phyloP scores from a whole-genome alignment of 1,140 invertebrate genomes.

The Archegozetes longisetosus region DNA sequence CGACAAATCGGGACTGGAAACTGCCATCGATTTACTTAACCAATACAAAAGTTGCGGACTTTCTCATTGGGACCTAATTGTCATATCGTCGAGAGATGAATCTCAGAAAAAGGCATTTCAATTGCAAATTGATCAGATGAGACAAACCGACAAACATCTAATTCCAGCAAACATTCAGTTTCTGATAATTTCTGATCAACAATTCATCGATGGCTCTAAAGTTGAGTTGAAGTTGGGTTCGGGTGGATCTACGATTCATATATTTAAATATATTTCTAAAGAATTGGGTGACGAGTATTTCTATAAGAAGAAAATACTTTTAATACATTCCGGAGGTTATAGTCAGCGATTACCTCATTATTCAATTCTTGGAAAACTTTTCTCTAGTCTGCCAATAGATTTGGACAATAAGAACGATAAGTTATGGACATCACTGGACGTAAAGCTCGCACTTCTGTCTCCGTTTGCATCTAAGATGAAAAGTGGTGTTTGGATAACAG shows the following conservation, averaged over 20 bases:
- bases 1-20: no score
- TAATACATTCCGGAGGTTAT: slow-evolving; percentile 35
- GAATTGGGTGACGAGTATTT: slow-evolving; percentile 29
- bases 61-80: slow-evolving; percentile 29
- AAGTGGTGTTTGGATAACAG: slow-evolving; percentile 33
- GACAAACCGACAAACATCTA: slow-evolving; percentile 25
- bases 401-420: neutral
- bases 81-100: slow-evolving; percentile 30
- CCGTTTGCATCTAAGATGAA: slow-evolving; percentile 30
- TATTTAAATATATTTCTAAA: slow-evolving; percentile 23
- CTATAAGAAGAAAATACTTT: slow-evolving; percentile 25
- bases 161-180: slow-evolving; percentile 1
- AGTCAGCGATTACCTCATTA: slow-evolving; percentile 34
- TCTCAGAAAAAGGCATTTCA: slow-evolving; percentile 29
- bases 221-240: neutral
- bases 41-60: neutral
- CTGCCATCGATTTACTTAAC: neutral
- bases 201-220: neutral
- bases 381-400: slow-evolving; percentile 28
- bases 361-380: slow-evolving; percentile 33
- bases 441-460: slow-evolving; percentile 32
- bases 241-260: neutral
- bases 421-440: slow-evolving; percentile 31
- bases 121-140: slow-evolving; percentile 27
- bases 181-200: neutral